Conservation (phyloP, 37 sponge, comb jelly and placozoan species). For the Sycon ciliatum region DNA sequence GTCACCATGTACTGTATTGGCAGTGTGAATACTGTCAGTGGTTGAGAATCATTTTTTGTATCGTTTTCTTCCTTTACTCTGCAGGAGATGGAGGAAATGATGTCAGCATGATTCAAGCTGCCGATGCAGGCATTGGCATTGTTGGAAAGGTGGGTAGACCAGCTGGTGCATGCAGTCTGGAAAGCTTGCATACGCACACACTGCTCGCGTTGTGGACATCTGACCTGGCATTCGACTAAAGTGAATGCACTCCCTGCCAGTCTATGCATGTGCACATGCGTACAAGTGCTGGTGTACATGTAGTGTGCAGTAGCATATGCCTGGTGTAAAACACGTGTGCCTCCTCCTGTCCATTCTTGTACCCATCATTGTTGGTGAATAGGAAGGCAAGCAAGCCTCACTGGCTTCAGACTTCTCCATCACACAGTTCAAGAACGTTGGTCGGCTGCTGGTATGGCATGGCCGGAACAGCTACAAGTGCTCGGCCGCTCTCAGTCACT, state of each 20-base stretch:
- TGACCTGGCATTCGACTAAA: too few species aligned
- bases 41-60: too few species aligned
- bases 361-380: neutral
- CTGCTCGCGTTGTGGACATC: too few species aligned
- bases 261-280: neutral
- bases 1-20: too few species aligned
- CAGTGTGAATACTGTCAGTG: too few species aligned
- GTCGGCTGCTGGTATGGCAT: constrained; percentile 85
- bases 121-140: constrained; percentile 87
- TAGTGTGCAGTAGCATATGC: neutral
- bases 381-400: constrained; percentile 93
- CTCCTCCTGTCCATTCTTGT: neutral
- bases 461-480: constrained; percentile 95
- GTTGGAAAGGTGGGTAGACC: constrained; percentile 62
- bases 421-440: constrained; percentile 71
- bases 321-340: neutral
- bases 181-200: too few species aligned
- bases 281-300: neutral
- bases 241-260: too few species aligned
- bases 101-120: constrained; percentile 95
- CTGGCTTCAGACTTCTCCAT: constrained; percentile 92
- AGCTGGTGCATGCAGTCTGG: too few species aligned
- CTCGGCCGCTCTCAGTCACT: constrained; percentile 84
- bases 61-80: too few species aligned
- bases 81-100: constrained; percentile 87